Percentiles rank a stretch among this genome's conserved stretches.
Evolutionary conservation across 1,140 invertebrate genomes (phyloP).

Genomic region (Papilio polyxenes): DNA sequence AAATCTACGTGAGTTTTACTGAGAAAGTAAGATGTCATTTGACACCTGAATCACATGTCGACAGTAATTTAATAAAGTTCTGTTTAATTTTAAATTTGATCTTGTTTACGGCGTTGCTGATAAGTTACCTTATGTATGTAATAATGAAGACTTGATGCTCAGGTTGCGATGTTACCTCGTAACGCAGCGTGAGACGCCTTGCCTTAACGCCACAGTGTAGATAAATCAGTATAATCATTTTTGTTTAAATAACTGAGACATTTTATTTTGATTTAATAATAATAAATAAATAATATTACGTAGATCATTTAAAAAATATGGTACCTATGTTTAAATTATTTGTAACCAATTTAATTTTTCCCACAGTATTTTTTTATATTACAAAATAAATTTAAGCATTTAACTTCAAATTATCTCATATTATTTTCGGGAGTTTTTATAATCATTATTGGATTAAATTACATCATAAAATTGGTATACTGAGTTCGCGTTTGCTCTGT

Average conservation of each 20-base stretch:
- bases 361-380: too few relatives aligned
- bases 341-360: too few relatives aligned
- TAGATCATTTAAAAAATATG: too few relatives aligned
- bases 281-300: too few relatives aligned
- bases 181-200: conserved; percentile 51
- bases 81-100: conserved; percentile 47
- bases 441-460: not conserved
- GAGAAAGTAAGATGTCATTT: conserved; percentile 18
- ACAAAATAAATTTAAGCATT: too few relatives aligned
- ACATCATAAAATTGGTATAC: not conserved
- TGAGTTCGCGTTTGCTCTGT: not conserved
- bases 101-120: conserved; percentile 49
- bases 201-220: conserved; percentile 21
- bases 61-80: conserved; percentile 43
- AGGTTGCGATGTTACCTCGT: conserved; percentile 54
- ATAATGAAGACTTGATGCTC: conserved; percentile 64
- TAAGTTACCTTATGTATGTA: conserved; percentile 46
- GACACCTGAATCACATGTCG: conserved; percentile 33
- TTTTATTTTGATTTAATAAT: too few relatives aligned
- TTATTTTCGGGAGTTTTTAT: not conserved
- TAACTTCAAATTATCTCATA: too few relatives aligned
- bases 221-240: not conserved
- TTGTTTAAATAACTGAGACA: too few relatives aligned
- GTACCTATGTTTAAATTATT: too few relatives aligned
- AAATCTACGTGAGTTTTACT: not conserved